Conservation (phyloP, 2,797 vertebrate species). For the Selene dorsalis region DNA sequence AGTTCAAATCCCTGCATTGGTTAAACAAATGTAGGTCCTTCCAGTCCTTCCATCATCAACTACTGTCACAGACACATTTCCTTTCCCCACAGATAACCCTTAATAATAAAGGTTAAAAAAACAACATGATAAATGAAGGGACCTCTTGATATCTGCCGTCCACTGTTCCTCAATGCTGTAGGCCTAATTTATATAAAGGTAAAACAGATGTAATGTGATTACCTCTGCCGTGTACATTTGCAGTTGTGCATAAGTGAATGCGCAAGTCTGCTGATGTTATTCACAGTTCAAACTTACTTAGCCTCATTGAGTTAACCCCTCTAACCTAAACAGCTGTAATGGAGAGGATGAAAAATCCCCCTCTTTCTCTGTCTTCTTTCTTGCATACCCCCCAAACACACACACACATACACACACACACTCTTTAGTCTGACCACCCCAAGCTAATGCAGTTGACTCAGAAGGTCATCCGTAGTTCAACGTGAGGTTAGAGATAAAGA, state of each 20-base stretch:
- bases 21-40: background rate
- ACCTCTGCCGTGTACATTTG: constrained; percentile 63
- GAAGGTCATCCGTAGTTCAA: constrained; percentile 84
- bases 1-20: constrained; percentile 12
- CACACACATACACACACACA: constrained; percentile 45
- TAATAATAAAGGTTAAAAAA: constrained; percentile 27
- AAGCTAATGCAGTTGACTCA: constrained; percentile 85
- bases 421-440: constrained; percentile 77
- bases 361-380: constrained; percentile 30
- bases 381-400: constrained; percentile 39
- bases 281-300: constrained; percentile 81
- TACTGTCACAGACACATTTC: background rate
- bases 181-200: constrained; percentile 43
- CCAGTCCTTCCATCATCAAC: background rate
- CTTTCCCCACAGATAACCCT: constrained; percentile 22
- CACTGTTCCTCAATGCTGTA: constrained; percentile 20
- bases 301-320: constrained; percentile 82
- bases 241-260: constrained; percentile 73
- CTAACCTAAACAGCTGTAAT: constrained; percentile 83
- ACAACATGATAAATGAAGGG: constrained; percentile 34
- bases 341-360: constrained; percentile 75
- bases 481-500: constrained; percentile 79
- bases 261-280: constrained; percentile 72
- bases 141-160: constrained; percentile 32
- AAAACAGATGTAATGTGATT: constrained; percentile 59